Evolutionary conservation across 2,113 vertebrate species (phyloP), one percentile per base, ranked within the genome.

Genomic region (Turdus rufiventris): DNA sequence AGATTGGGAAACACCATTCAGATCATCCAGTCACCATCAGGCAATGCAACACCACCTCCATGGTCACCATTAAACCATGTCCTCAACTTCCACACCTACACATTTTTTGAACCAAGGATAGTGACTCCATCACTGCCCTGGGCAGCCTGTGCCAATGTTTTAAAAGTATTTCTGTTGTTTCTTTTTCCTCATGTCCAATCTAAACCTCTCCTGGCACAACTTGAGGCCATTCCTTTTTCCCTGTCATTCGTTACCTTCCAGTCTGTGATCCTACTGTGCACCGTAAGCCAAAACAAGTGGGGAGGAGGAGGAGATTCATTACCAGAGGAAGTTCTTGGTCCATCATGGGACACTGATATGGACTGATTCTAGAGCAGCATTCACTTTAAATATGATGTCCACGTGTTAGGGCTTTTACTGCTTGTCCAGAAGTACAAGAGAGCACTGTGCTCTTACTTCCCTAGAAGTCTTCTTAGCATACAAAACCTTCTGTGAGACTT

Each of bases 341-440:
- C 76, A 70, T 7, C 60, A 15, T 5, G n/a, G 80, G 51, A 6
- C 54, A 13, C 34, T 50, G 31, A 24, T 66, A 4, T 1, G 13
- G 33, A 25, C 66, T 81, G 36, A 85, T 50, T 47, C 21, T 61
- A 8, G 26, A 73, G 47, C 43, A 93, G 42, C 12, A 40, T 65
- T 85, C 70, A 9, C 29, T 68, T 84, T 18, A 75, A 70, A 81
- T 47, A 9, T 40, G 28, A 2, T 75, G 23, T 34, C 28, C 18
- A 3, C 1, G 0, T 24, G 1, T 36, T n/a, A 43, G n/a, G 4
- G 33, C 6, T 66, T 84, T 42, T 36, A 42, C 53, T 71, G 3
- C 0, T 0, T 24, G 18, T 40, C 53, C 57, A 60, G 54, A 54
- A 24, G 34, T n/a, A n/a, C 48, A 43, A 4, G 29, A 61, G 31